These are phyloP conservation scores for Clitarchus hookeri DNA, from an alignment of 2,888 invertebrate species.

Conservation along the genomic window DNA sequence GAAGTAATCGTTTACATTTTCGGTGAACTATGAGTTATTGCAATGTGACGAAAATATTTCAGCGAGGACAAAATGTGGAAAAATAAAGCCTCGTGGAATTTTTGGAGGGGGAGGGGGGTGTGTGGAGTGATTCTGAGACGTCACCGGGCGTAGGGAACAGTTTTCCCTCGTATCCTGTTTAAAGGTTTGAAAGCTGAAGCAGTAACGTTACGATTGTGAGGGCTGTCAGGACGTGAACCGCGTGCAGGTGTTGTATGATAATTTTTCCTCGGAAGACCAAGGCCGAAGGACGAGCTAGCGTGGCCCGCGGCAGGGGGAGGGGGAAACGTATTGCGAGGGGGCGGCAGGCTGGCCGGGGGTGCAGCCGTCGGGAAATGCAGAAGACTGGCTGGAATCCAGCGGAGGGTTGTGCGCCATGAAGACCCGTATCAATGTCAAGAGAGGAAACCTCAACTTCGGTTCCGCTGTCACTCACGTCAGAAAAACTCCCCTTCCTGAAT, in stretches of 20 bases:
- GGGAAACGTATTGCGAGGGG: background rate
- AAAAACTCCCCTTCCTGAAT: conserved; percentile 14
- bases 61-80: too few relatives aligned
- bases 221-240: background rate
- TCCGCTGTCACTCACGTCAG: conserved; percentile 14
- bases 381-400: conserved; percentile 14
- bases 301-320: background rate
- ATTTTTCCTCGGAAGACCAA: background rate
- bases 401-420: conserved; percentile 8
- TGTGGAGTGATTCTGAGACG: too few relatives aligned
- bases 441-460: conserved; percentile 3
- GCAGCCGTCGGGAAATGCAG: background rate
- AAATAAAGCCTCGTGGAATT: too few relatives aligned
- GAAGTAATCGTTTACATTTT: too few relatives aligned
- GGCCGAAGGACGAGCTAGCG: background rate
- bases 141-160: background rate
- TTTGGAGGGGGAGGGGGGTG: too few relatives aligned
- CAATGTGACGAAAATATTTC: too few relatives aligned
- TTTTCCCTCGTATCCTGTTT: background rate
- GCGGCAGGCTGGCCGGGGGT: background rate
- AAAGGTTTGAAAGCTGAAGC: background rate
- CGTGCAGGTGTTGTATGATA: conserved; percentile 7
- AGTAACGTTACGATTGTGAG: background rate
- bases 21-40: too few relatives aligned
- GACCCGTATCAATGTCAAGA: conserved; percentile 14